Evolutionary conservation across 2,797 vertebrate genomes (phyloP), one percentile per base, ranked within the genome.

Genomic region (Acridotheres tristis): DNA sequence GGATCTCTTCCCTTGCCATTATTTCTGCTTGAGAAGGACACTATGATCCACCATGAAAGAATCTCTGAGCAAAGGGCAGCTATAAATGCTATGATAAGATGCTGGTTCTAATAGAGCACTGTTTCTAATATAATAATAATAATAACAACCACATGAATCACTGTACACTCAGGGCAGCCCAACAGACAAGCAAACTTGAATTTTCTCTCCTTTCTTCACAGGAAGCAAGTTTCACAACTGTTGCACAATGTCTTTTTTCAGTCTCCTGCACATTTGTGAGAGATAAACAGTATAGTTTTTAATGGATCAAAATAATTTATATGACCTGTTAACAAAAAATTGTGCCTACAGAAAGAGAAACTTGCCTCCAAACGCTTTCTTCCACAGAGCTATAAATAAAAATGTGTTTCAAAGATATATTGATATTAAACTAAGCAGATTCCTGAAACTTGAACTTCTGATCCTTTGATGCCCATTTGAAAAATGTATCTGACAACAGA

Each of bases 381-480:
- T 65, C 43, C 51, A 54, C 7, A 90, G 68, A 95, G 10, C 61
- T 96, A 89, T 93, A 93, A 96, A 93, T 69, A 96, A 96, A 96
- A 92, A 84, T 27, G 5, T 76, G 32, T 73, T 94, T 72, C 48
- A 78, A 93, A 76, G 93, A 89, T 86, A 85, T 91, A 82, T 20
- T 92, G 90, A 78, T 86, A 94, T 55, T 94, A 94, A 96, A 93
- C 85, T 80, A 92, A 93, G 66, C n/a, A 63, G 92, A 93, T 96
- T 92, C 71, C 89, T 85, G 73, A 94, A 94, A 95, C 10, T 14
- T 88, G 65, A 97, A 95, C 88, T 85, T 62, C 58, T 82, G 57
- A 96, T 93, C 63, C 38, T 81, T 97, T 97, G 90, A 97, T 96
- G 63, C 32, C 13, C 36, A 34, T 84, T 67, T 85, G 74, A 96